Evolutionary conservation across 2,797 vertebrate species (phyloP).

Genomic region (Leucoraja ocellata): DNA sequence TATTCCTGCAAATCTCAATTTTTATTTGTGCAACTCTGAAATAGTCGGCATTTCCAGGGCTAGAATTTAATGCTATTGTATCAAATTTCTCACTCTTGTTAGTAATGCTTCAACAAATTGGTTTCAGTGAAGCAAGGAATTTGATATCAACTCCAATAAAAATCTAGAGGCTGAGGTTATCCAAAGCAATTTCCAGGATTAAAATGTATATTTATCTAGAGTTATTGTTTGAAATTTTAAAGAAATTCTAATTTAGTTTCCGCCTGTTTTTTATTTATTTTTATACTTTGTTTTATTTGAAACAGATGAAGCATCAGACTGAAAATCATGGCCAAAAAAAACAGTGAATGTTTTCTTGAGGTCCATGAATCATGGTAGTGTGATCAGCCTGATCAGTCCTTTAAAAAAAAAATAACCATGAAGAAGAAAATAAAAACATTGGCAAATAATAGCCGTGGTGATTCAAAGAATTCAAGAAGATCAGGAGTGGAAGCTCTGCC

Average conservation of each 20-base stretch:
- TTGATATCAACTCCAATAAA: not conserved
- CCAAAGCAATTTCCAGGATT: not conserved
- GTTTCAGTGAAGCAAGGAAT: not conserved
- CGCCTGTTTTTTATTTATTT: not conserved
- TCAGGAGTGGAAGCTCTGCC: not conserved
- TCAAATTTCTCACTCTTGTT: not conserved
- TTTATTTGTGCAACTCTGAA: no score
- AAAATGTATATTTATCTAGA: not conserved
- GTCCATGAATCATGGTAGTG: not conserved
- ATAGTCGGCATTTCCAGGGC: no score
- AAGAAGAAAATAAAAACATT: not conserved
- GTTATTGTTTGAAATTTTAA: not conserved
- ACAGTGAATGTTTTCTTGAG: not conserved
- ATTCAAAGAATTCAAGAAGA: not conserved
- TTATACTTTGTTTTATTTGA: not conserved
- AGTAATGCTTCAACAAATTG: not conserved
- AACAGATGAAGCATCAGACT: not conserved
- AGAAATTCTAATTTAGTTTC: not conserved
- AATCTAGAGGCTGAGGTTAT: not conserved
- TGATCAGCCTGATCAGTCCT: not conserved
- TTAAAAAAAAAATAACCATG: not conserved
- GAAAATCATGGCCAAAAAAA: not conserved
- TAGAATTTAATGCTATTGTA: no score
- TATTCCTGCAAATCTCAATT: no score
- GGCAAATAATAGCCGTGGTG: not conserved